Conservation (phyloP, 2,113 vertebrate species). For the Alligator mississippiensis region DNA sequence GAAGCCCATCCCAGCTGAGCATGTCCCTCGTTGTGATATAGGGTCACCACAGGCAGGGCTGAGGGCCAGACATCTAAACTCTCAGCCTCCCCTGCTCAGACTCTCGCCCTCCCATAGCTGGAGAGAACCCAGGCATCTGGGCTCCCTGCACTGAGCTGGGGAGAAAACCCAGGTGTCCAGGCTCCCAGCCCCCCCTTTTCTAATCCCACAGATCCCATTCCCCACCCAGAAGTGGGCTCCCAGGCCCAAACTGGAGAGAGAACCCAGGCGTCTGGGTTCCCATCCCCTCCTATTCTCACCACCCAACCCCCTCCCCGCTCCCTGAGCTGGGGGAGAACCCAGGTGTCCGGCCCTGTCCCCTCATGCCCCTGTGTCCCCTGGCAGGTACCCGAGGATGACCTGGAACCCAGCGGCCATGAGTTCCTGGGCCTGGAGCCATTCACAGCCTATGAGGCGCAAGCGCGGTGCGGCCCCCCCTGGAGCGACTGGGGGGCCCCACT, state of each 20-base stretch:
- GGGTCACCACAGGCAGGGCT: no score
- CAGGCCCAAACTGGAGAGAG: not conserved
- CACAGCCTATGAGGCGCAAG: constrained; percentile 75
- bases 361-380: not conserved
- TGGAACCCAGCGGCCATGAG: not conserved
- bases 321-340: not conserved
- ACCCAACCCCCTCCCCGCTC: not conserved
- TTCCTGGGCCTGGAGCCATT: constrained; percentile 47
- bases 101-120: no score
- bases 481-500: constrained; percentile 78
- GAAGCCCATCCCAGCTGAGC: no score
- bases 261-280: not conserved
- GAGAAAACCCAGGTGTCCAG: not conserved
- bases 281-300: not conserved
- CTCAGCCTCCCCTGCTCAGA: no score
- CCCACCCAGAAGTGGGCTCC: not conserved
- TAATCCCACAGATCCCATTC: not conserved
- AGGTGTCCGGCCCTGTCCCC: not conserved
- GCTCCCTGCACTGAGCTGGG: no score
- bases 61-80: no score
- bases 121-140: no score
- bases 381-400: constrained; percentile 10
- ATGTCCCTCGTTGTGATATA: no score
- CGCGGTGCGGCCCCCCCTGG: constrained; percentile 72
- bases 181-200: not conserved